Evolutionary conservation across 1,140 invertebrate species (phyloP).

Genomic region (Xylocopa sonorina): DNA sequence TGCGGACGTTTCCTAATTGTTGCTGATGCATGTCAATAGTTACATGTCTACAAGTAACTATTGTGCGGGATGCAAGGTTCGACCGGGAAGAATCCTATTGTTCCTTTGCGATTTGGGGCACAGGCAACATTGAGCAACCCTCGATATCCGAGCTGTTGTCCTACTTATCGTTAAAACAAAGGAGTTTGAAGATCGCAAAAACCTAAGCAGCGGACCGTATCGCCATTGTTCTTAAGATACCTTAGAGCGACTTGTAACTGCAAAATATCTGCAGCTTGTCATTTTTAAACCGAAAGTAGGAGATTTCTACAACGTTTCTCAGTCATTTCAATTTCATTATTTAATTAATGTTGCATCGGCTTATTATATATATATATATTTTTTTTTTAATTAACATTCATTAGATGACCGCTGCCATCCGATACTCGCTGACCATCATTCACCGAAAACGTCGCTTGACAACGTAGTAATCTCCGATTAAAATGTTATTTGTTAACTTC

Average conservation of each 20-base stretch:
- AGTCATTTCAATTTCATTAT: too few species aligned
- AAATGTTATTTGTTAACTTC: neutral
- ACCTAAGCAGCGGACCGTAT: neutral
- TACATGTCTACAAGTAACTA: too few species aligned
- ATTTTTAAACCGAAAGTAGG: too few species aligned
- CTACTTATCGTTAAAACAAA: neutral
- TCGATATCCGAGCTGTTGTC: neutral
- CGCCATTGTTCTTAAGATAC: neutral
- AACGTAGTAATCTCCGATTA: neutral
- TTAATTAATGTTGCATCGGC: too few species aligned
- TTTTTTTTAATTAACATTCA: too few species aligned
- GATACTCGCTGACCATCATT: neutral
- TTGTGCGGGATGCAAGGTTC: too few species aligned
- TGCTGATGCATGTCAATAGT: too few species aligned
- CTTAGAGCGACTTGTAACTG: neutral
- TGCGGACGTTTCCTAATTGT: too few species aligned
- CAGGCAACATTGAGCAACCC: neutral
- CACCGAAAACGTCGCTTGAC: neutral
- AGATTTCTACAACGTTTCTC: too few species aligned
- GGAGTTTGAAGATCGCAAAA: neutral
- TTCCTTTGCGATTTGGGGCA: too few species aligned
- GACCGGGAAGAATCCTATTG: too few species aligned
- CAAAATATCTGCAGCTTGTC: neutral
- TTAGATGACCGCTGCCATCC: neutral
- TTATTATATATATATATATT: too few species aligned